phyloP scores from a whole-genome alignment of 1,140 invertebrate genomes.

The Stegodyphus mimosarum region DNA sequence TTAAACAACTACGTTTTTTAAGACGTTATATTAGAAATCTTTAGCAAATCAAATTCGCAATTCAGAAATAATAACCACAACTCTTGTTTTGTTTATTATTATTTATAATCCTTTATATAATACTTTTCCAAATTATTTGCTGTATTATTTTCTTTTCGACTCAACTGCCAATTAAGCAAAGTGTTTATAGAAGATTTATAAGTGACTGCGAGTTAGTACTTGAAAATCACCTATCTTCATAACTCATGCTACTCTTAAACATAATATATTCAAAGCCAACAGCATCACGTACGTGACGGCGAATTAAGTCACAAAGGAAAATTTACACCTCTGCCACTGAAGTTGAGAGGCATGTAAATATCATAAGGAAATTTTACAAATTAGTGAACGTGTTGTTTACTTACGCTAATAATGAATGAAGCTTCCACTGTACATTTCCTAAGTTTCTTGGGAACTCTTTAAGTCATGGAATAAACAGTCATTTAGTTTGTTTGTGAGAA shows the following conservation, averaged over 20 bases:
- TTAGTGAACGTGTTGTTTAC: slow-evolving; percentile 25
- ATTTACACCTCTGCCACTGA: neutral
- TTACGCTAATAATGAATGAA: slow-evolving; percentile 20
- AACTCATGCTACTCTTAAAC: neutral
- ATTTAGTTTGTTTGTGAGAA: slow-evolving; percentile 21
- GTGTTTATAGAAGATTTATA: no score
- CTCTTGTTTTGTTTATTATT: no score
- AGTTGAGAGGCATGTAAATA: slow-evolving; percentile 20
- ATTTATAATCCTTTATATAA: no score
- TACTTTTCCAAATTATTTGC: no score
- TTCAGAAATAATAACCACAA: no score
- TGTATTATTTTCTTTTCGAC: no score
- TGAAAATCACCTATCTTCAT: neutral
- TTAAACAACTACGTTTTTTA: no score
- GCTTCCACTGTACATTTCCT: neutral
- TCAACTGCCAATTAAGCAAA: no score
- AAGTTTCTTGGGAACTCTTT: neutral
- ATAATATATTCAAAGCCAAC: neutral
- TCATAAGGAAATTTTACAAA: slow-evolving; percentile 32
- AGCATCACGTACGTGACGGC: slow-evolving; percentile 3
- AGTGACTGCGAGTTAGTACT: no score
- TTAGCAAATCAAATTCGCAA: no score
- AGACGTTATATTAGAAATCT: no score
- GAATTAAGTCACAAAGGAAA: slow-evolving; percentile 33
- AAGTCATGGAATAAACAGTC: slow-evolving; percentile 14